phyloP scores from a whole-genome alignment of 1,140 invertebrate genomes.

The Brachionus manjavacas region DNA sequence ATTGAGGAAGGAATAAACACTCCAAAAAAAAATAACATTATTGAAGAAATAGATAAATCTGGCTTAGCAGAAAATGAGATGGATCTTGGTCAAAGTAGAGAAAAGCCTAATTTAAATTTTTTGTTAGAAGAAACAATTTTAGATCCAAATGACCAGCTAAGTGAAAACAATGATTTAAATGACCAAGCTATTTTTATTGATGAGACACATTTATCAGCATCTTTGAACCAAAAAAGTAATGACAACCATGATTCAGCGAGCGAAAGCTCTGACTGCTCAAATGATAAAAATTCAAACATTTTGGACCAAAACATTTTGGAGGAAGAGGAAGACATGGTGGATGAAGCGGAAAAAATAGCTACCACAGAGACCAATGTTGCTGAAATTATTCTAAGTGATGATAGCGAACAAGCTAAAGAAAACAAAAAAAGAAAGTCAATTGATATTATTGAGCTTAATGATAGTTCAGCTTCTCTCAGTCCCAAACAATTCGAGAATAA shows the following conservation, averaged over 20 bases:
- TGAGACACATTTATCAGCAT: neutral
- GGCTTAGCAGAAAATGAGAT: neutral
- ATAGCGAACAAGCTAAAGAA: neutral
- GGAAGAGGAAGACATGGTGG: neutral
- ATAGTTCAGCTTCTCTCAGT: neutral
- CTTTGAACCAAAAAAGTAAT: neutral
- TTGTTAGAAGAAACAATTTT: neutral
- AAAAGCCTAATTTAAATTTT: neutral
- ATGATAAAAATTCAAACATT: neutral
- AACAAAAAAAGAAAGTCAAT: slow-evolving; percentile 25
- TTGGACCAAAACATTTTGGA: slow-evolving; percentile 6
- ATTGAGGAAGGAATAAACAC: neutral
- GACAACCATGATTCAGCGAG: neutral
- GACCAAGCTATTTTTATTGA: slow-evolving; percentile 21
- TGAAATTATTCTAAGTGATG: slow-evolving; percentile 6
- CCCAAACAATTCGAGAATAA: neutral
- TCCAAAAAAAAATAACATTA: neutral
- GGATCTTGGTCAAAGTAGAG: neutral
- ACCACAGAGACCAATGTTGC: neutral
- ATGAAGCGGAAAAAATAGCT: neutral
- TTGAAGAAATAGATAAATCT: neutral
- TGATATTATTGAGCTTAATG: neutral
- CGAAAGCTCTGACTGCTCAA: neutral
- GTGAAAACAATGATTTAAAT: neutral
- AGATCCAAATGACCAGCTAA: neutral